Percentiles rank a stretch among this genome's conserved stretches.
phyloP scores from a whole-genome alignment of 2,113 vertebrate species.

The Upupa epops region DNA sequence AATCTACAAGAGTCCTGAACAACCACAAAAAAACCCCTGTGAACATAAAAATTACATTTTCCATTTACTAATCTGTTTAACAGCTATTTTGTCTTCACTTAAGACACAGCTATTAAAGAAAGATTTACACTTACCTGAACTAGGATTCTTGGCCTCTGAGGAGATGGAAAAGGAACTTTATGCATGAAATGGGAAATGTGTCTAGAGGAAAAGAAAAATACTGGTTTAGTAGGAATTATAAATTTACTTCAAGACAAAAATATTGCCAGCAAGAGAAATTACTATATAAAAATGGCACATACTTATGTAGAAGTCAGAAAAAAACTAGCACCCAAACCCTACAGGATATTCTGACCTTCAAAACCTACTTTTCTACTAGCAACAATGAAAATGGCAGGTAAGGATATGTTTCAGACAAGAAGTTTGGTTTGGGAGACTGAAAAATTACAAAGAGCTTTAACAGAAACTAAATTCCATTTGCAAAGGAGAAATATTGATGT shows the following conservation, averaged over 20 bases:
- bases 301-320: neutral
- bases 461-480: neutral
- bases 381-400: neutral
- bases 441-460: neutral
- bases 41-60: neutral
- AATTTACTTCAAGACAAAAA: neutral
- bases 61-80: neutral
- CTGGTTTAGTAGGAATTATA: neutral
- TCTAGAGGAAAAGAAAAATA: constrained; percentile 73
- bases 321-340: neutral
- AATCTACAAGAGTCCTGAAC: neutral
- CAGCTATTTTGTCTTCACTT: neutral
- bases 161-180: constrained; percentile 94
- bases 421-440: neutral
- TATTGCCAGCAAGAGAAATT: neutral
- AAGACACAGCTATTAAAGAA: neutral
- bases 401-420: neutral
- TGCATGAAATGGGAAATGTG: constrained; percentile 99
- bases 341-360: neutral
- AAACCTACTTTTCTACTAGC: neutral
- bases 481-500: neutral
- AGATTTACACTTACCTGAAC: constrained; percentile 85
- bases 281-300: neutral
- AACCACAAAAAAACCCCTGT: neutral
- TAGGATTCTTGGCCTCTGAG: constrained; percentile 93